Evolutionary conservation across 2,113 vertebrate genomes (phyloP), one percentile per base, ranked within the genome.

Genomic region (Anser cygnoides): DNA sequence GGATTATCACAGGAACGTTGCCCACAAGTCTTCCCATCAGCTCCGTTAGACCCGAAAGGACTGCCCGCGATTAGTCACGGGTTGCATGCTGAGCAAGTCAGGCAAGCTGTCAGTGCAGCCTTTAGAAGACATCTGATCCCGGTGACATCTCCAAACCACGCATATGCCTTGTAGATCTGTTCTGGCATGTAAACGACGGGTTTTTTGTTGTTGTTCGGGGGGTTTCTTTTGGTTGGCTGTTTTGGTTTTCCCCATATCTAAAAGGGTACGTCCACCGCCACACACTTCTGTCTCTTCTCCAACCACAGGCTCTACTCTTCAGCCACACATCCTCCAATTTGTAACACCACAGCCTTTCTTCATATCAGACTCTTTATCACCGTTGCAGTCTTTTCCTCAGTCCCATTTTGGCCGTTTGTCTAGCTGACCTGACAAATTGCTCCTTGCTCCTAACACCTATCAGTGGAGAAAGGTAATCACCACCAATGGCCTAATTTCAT

Each of bases 161-260:
- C 7, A 3, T 1, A 13, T 4, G 10, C 11, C 73, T 67, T 52
- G 74, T 18, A 41, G 28, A 39, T 0, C 70, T 4, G 6, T 7
- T 25, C 61, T 37, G 50, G 17, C 3, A 19, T 20, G 33, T 4
- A 2, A 26, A 18, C 3, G 21, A 1, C 55, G 6, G 13, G 3
- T 1, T 33, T 50, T 28, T 6, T n/a, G 2, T 63, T 49, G 9
- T 9, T 49, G 11, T 19, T 41, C 20, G 17, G 10, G 4, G 3
- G 17, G 5, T 35, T 21, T 72, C 12, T 25, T 49, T 49, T 23
- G 35, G 35, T 37, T 26, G 35, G 7, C n/a, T 19, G 37, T 28
- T 63, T 41, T 29, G 9, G 16, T 41, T 65, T 41, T 37, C 26
- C 26, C 35, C 62, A 28, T 3, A 3, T 83, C 43, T 65, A 13